Evolutionary conservation across 2,113 vertebrate genomes (phyloP), one percentile per base, ranked within the genome.

Genomic region (Zingel zingel): DNA sequence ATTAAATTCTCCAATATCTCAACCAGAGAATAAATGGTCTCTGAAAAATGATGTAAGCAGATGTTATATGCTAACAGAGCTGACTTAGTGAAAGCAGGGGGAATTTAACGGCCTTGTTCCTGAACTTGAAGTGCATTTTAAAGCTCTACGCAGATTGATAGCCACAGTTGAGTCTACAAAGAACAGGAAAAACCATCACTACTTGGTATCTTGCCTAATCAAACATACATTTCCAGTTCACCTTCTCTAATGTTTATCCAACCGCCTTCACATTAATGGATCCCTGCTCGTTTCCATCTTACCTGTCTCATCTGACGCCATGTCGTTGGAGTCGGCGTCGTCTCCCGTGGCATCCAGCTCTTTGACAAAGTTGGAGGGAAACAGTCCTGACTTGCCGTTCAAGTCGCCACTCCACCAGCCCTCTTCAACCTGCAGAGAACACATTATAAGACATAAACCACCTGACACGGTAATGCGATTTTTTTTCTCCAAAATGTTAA

Each of bases 361-460:
- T 95, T 98, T 98, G 73, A 99, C 98, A 68, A 99, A 99, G 93
- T 99, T 99, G 36, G 97, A 99, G 27, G 98, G 97, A 77, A 99
- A 99, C 19, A 99, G 87, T 18, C 98, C 98, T 16, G 90, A 86
- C 81, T 96, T 98, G 70, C 96, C 96, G 78, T 96, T 97, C 27
- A 96, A 63, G 7, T 19, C 93, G 86, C 98, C 98, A 63, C 79
- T 98, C 98, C 98, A 98, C 98, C 98, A 99, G 71, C 98, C 98
- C 84, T 99, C 98, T 87, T 99, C 98, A n/a, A 99, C 96, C 98
- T 99, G 79, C 7, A 77, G 4, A 74, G 12, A 59, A 12, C 14
- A 58, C 1, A 51, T 9, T 2, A 51, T 23, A 0, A 50, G 47
- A 51, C 13, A 30, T 45, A 15, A 21, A 33, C 25, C 25, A n/a